phyloP scores from a whole-genome alignment of 2,888 invertebrate genomes.

The Onthophagus sagittarius region DNA sequence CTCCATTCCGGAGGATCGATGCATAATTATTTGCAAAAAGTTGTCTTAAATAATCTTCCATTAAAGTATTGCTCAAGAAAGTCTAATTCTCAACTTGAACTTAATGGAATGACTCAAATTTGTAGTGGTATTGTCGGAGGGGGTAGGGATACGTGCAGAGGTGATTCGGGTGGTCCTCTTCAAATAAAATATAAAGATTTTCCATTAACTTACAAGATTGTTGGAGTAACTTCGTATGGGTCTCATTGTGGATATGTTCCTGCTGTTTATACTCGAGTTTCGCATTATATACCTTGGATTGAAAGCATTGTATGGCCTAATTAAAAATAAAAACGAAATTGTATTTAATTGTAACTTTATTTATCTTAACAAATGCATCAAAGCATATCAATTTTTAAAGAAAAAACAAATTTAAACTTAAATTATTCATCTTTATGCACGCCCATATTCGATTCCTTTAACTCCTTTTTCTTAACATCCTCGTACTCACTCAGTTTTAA shows the following conservation, averaged over 20 bases:
- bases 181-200: slow-evolving; percentile 34
- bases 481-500: neutral
- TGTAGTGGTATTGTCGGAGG: too few species aligned
- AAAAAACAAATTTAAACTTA: neutral
- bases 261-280: slow-evolving; percentile 48
- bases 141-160: slow-evolving; percentile 35
- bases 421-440: too few species aligned
- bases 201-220: slow-evolving; percentile 46
- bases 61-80: too few species aligned
- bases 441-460: too few species aligned
- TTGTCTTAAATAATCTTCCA: too few species aligned
- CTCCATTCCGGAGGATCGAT: too few species aligned
- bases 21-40: too few species aligned
- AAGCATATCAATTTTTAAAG: neutral
- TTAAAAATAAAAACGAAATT: too few species aligned
- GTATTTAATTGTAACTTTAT: neutral
- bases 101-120: too few species aligned
- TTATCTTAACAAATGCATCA: neutral
- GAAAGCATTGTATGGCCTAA: slow-evolving; percentile 45
- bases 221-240: slow-evolving; percentile 49
- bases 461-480: too few species aligned
- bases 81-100: too few species aligned
- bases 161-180: slow-evolving; percentile 62
- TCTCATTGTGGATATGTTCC: slow-evolving; percentile 43
- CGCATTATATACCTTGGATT: slow-evolving; percentile 47